Evolutionary conservation across 2,888 invertebrate genomes (phyloP).

Genomic region (Brassicogethes aeneus): DNA sequence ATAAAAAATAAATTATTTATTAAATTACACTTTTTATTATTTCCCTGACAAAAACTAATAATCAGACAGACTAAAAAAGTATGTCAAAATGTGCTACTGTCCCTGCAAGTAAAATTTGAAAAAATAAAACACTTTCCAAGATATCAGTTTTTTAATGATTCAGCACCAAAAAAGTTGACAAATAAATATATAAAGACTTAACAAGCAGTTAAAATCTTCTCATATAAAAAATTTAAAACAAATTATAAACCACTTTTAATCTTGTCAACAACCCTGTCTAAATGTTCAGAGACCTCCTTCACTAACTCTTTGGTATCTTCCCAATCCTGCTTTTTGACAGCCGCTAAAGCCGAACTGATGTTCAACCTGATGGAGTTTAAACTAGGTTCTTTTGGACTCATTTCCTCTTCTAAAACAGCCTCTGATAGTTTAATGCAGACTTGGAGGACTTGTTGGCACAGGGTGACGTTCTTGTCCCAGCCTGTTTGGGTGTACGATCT

Average conservation of each 20-base stretch:
- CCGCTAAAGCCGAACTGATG: constrained; percentile 35
- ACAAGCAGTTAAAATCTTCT: too few relatives aligned
- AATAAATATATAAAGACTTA: too few relatives aligned
- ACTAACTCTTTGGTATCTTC: constrained; percentile 32
- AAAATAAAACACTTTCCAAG: too few relatives aligned
- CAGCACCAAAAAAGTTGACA: too few relatives aligned
- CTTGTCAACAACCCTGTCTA: constrained; percentile 22
- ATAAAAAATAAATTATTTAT: background rate
- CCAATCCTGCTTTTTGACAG: constrained; percentile 38
- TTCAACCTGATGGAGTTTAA: constrained; percentile 32
- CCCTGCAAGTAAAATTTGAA: too few relatives aligned
- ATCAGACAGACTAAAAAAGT: too few relatives aligned
- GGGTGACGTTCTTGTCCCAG: constrained; percentile 50
- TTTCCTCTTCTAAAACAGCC: constrained; percentile 45
- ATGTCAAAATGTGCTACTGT: too few relatives aligned
- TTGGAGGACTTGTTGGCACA: constrained; percentile 53
- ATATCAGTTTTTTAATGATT: too few relatives aligned
- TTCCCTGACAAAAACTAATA: too few relatives aligned
- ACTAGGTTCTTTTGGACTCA: constrained; percentile 28
- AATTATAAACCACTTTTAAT: constrained; percentile 14
- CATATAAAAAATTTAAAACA: too few relatives aligned
- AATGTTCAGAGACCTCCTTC: constrained; percentile 25
- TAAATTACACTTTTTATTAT: too few relatives aligned
- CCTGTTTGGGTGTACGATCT: constrained; percentile 57
- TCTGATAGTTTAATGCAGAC: constrained; percentile 52